A percentile compares a stretch with the other conserved stretches of the same genome.
Evolutionary conservation across 2,113 vertebrate genomes (phyloP).

Genomic region (Haemorhous mexicanus): DNA sequence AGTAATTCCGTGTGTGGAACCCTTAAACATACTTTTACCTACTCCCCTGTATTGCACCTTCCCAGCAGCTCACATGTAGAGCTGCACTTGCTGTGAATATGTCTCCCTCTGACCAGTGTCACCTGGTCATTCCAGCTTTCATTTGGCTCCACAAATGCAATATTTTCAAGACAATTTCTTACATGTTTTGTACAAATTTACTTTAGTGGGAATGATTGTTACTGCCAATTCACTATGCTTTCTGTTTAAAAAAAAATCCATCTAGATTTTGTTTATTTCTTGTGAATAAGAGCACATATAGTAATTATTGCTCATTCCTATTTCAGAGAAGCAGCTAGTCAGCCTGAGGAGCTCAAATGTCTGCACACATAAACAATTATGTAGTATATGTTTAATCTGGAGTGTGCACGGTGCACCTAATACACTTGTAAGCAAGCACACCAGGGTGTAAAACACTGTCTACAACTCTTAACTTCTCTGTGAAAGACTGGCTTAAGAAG

Average conservation of each 20-base stretch:
- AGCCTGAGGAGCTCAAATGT: background rate
- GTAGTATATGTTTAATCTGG: background rate
- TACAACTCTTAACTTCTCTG: background rate
- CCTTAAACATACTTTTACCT: fast-evolving
- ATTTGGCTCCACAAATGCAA: background rate
- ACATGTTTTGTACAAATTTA: background rate
- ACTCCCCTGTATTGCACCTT: background rate
- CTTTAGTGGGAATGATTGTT: background rate
- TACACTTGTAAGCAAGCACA: background rate
- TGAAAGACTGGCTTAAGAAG: background rate
- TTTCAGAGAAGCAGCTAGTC: background rate
- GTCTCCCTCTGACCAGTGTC: background rate
- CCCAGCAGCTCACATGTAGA: background rate
- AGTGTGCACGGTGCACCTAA: background rate
- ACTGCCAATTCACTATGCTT: background rate
- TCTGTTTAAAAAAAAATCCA: background rate
- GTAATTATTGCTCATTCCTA: background rate
- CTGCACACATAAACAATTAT: background rate
- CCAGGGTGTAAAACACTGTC: background rate
- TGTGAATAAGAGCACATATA: background rate
- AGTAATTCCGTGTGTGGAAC: fast-evolving
- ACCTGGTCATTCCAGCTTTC: background rate
- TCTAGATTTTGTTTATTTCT: background rate
- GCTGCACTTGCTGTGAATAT: background rate
- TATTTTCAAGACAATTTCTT: background rate